Percentiles rank a stretch among this genome's conserved stretches.
phyloP scores from a whole-genome alignment of 1,140 invertebrate species.

The Drosophila parabipectinata region DNA sequence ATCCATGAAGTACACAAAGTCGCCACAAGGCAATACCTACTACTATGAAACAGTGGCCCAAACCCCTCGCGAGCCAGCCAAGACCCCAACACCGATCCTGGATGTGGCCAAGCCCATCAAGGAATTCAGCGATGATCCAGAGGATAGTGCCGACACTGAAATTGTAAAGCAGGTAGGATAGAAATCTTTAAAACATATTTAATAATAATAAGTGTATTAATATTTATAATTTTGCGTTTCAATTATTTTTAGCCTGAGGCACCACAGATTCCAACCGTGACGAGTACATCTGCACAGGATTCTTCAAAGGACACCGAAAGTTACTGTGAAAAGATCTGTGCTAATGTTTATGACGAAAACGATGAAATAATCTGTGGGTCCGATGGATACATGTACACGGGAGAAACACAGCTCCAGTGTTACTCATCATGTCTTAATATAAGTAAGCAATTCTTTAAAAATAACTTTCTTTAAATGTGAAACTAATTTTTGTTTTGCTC shows the following conservation, averaged over 20 bases:
- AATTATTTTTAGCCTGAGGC: conserved; percentile 35
- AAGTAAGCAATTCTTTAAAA: conserved; percentile 42
- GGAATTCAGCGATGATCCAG: conserved; percentile 49
- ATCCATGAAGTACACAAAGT: conserved; percentile 62
- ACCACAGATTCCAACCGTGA: conserved; percentile 3
- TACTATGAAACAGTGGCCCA: conserved; percentile 61
- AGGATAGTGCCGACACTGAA: conserved; percentile 54
- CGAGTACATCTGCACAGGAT: conserved; percentile 7
- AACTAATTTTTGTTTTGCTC: conserved; percentile 10
- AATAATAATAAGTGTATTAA: too few relatives aligned
- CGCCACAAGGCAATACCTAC: conserved; percentile 48
- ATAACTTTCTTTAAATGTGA: neutral
- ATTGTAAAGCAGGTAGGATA: conserved; percentile 32
- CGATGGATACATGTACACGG: conserved; percentile 82
- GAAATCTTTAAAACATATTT: too few relatives aligned
- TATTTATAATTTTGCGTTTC: too few relatives aligned
- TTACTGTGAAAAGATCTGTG: conserved; percentile 79
- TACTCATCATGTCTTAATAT: conserved; percentile 78
- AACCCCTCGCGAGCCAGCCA: conserved; percentile 27
- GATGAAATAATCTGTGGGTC: conserved; percentile 81
- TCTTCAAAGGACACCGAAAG: conserved; percentile 67
- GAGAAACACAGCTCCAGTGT: conserved; percentile 75
- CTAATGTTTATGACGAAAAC: conserved; percentile 79
- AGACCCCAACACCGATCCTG: conserved; percentile 5
- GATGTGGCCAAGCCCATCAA: conserved; percentile 45